Conservation (phyloP, 2,888 invertebrate species). For the Lepidochitona cinerea region DNA sequence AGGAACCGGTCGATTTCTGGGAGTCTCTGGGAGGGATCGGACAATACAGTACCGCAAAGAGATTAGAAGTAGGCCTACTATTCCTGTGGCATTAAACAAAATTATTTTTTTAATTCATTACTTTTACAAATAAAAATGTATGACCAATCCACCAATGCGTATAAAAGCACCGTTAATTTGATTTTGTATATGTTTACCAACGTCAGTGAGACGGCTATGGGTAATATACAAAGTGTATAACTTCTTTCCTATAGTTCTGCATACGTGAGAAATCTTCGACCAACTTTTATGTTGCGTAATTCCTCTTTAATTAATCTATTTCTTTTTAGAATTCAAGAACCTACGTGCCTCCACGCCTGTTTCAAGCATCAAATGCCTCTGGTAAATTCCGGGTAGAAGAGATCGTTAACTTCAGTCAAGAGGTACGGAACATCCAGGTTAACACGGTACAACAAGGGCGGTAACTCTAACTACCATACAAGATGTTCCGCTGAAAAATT, state of each 20-base stretch:
- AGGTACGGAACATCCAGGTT: conserved; percentile 37
- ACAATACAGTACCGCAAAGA: conserved; percentile 71
- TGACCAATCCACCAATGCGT: too few relatives aligned
- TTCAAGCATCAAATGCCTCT: conserved; percentile 75
- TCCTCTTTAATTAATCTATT: neutral
- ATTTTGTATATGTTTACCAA: too few relatives aligned
- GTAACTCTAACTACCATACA: too few relatives aligned
- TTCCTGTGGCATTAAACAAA: too few relatives aligned
- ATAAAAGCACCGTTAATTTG: too few relatives aligned
- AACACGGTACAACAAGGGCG: neutral
- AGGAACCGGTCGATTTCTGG: conserved; percentile 87
- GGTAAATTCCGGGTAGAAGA: conserved; percentile 80
- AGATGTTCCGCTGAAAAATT: too few relatives aligned
- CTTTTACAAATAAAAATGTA: too few relatives aligned
- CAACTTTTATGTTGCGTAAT: neutral
- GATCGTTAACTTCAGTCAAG: conserved; percentile 86
- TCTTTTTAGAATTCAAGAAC: conserved; percentile 17
- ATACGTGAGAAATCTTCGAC: too few relatives aligned
- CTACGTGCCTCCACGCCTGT: conserved; percentile 77
- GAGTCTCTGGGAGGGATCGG: conserved; percentile 81
- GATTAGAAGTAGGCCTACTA: conserved; percentile 29
- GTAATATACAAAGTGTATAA: too few relatives aligned
- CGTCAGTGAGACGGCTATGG: too few relatives aligned
- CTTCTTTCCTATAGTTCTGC: too few relatives aligned
- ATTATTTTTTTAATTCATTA: too few relatives aligned